phyloP scores from a whole-genome alignment of 2,113 vertebrate species.

The Hemichromis elongatus region DNA sequence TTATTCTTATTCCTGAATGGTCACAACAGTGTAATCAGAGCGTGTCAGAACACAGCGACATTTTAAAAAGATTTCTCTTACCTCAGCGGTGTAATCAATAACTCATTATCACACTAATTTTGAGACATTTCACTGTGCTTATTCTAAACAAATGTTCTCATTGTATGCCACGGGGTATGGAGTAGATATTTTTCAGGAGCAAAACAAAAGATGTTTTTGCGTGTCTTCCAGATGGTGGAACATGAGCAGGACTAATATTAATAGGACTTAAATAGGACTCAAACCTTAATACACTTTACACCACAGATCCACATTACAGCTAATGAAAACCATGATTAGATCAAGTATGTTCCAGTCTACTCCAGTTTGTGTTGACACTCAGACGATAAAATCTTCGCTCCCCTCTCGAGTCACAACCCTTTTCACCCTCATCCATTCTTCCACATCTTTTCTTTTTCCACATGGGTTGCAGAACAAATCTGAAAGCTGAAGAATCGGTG shows the following conservation, averaged over 20 bases:
- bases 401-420: not conserved
- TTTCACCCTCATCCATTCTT: not conserved
- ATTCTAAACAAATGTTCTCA: not conserved
- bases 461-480: not conserved
- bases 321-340: not conserved
- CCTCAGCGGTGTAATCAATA: not conserved
- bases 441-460: not conserved
- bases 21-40: conserved; percentile 7
- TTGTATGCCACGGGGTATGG: not conserved
- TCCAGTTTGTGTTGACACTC: not conserved
- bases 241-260: not conserved
- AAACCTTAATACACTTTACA: not conserved
- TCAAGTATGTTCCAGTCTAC: not conserved
- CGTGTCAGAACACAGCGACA: not conserved
- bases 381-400: not conserved
- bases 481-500: not conserved
- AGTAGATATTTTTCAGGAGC: not conserved
- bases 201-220: not conserved
- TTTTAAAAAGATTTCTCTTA: not conserved
- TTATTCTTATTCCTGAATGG: not conserved
- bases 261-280: not conserved
- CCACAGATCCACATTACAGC: not conserved
- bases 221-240: not conserved
- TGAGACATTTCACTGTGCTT: not conserved
- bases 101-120: conserved; percentile 2